Conservation (phyloP, 92 coral and sea anemone species). For the Desmophyllum pertusum region DNA sequence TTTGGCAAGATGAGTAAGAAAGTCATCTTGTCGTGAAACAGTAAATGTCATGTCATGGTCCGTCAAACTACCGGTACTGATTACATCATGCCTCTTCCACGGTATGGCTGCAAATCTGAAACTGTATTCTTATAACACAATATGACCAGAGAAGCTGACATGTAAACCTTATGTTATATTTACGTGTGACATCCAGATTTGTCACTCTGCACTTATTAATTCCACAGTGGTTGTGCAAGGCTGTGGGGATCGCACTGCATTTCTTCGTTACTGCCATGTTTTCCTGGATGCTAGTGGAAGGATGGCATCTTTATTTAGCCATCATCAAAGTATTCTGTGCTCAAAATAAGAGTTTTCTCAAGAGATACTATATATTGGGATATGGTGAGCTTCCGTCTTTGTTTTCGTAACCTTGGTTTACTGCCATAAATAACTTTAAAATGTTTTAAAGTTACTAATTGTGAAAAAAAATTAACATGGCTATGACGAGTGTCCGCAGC, state of each 20-base stretch:
- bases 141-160: no score
- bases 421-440: neutral
- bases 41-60: no score
- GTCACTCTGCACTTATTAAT: neutral
- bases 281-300: slow-evolving; percentile 93
- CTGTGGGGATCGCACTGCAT: slow-evolving; percentile 79
- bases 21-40: no score
- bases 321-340: slow-evolving; percentile 73
- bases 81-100: neutral
- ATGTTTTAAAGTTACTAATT: neutral
- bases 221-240: slow-evolving; percentile 86
- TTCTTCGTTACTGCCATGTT: slow-evolving; percentile 89
- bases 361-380: slow-evolving; percentile 85
- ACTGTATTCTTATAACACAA: neutral
- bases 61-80: no score
- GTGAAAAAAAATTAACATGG: no score
- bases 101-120: neutral
- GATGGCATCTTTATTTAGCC: slow-evolving; percentile 82
- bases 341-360: slow-evolving; percentile 63
- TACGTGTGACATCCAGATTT: no score
- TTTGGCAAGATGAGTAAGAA: no score
- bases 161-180: no score
- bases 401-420: neutral
- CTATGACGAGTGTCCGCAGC: no score
- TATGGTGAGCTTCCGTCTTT: slow-evolving; percentile 72